Percentiles rank a stretch among this genome's conserved stretches.
phyloP scores from a whole-genome alignment of 2,113 vertebrate genomes.

The Nibea albiflora region DNA sequence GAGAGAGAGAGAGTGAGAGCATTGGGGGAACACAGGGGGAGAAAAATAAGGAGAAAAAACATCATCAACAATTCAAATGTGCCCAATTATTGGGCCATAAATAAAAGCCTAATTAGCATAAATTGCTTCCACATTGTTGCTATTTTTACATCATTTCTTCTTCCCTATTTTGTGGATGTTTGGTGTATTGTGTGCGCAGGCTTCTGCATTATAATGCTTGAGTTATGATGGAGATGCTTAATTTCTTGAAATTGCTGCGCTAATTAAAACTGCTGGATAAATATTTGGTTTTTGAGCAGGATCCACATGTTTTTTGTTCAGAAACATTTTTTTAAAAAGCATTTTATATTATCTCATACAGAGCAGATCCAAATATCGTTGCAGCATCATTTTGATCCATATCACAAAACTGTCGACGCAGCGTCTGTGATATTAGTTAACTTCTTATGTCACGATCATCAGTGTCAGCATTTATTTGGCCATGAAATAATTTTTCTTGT shows the following conservation, averaged over 20 bases:
- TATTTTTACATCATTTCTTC: conserved; percentile 75
- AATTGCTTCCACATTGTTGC: conserved; percentile 87
- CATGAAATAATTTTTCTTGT: neutral
- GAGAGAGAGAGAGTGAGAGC: conserved; percentile 74
- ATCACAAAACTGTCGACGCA: conserved; percentile 33
- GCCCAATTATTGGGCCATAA: conserved; percentile 83
- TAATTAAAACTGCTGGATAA: conserved; percentile 82
- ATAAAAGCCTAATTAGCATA: conserved; percentile 88
- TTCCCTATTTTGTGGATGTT: conserved; percentile 34
- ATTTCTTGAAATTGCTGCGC: conserved; percentile 79
- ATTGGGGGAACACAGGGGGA: conserved; percentile 56
- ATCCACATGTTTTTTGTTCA: conserved; percentile 76
- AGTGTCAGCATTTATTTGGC: conserved; percentile 24
- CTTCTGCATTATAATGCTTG: conserved; percentile 54
- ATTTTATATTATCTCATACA: conserved; percentile 32
- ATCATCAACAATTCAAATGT: conserved; percentile 87
- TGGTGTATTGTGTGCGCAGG: conserved; percentile 34
- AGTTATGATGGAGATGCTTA: conserved; percentile 81
- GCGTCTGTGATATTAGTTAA: conserved; percentile 22
- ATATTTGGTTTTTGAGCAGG: conserved; percentile 78
- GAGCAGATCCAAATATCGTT: conserved; percentile 5
- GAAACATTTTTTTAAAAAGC: conserved; percentile 15
- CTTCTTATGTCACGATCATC: conserved; percentile 25
- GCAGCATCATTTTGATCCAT: conserved; percentile 20
- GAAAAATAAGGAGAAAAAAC: conserved; percentile 75